These are phyloP conservation scores for Diplodus sargus DNA, from an alignment of 2,797 vertebrate genomes.

Conservation along the genomic window DNA sequence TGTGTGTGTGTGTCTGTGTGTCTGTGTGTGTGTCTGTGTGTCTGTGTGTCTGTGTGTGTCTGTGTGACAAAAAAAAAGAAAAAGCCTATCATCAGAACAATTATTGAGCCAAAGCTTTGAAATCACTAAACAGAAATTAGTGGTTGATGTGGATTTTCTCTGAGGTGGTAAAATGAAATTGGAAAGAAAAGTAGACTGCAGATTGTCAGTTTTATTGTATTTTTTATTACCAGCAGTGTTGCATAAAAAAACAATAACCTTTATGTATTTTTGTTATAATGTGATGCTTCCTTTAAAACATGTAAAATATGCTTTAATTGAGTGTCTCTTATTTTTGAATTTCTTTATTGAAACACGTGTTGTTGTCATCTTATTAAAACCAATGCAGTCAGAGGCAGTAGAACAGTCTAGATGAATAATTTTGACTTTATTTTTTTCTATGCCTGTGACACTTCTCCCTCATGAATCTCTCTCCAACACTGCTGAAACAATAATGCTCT, in stretches of 20 bases:
- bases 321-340: not conserved
- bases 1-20: not conserved
- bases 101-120: constrained; percentile 4
- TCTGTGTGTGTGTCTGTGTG: not conserved
- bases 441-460: constrained; percentile 2
- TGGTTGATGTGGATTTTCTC: not conserved
- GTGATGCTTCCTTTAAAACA: not conserved
- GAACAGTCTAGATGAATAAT: constrained; percentile 7
- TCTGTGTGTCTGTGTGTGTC: not conserved
- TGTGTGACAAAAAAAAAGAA: not conserved
- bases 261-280: not conserved
- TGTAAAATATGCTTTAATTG: not conserved
- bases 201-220: not conserved
- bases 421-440: not conserved
- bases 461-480: constrained; percentile 26
- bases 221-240: constrained; percentile 1
- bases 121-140: not conserved
- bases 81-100: not conserved
- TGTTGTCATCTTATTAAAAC: not conserved
- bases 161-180: not conserved
- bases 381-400: not conserved
- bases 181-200: not conserved
- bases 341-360: not conserved
- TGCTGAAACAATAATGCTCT: constrained; percentile 38
- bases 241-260: not conserved